Evolutionary conservation across 2,888 invertebrate species (phyloP).

Genomic region (Falcaria lacertinaria): DNA sequence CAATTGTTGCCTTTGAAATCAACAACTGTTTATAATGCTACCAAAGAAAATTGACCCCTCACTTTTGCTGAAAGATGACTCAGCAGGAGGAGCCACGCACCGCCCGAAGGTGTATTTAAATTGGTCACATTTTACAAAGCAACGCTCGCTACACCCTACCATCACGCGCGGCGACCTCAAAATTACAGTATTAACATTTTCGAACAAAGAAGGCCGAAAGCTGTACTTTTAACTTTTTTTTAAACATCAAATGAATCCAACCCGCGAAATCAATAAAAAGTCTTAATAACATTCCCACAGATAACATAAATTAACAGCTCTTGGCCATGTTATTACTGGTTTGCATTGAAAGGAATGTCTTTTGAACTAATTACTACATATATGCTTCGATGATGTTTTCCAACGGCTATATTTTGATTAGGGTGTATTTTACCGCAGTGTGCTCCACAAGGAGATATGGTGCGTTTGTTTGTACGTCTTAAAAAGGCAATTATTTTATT

Average conservation of each 20-base stretch:
- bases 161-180: constrained; percentile 51
- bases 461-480: neutral
- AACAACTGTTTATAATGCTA: constrained; percentile 55
- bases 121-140: constrained; percentile 49
- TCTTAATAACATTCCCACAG: constrained; percentile 49
- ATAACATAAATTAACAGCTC: constrained; percentile 57
- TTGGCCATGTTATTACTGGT: constrained; percentile 48
- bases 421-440: neutral
- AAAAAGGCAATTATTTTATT: constrained; percentile 47
- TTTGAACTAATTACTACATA: constrained; percentile 32
- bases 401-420: constrained; percentile 12
- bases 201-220: constrained; percentile 48
- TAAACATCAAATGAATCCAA: constrained; percentile 14
- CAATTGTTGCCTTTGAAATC: constrained; percentile 53
- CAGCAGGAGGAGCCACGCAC: constrained; percentile 18
- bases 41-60: constrained; percentile 34
- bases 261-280: constrained; percentile 48
- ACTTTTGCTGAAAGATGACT: constrained; percentile 30
- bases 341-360: constrained; percentile 42
- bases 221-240: constrained; percentile 32
- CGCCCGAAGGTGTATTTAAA: constrained; percentile 39
- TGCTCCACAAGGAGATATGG: neutral
- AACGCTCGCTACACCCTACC: constrained; percentile 42
- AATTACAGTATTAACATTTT: constrained; percentile 53
- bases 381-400: constrained; percentile 23